phyloP scores from a whole-genome alignment of 2,888 invertebrate species.

The Copidosoma aretas region DNA sequence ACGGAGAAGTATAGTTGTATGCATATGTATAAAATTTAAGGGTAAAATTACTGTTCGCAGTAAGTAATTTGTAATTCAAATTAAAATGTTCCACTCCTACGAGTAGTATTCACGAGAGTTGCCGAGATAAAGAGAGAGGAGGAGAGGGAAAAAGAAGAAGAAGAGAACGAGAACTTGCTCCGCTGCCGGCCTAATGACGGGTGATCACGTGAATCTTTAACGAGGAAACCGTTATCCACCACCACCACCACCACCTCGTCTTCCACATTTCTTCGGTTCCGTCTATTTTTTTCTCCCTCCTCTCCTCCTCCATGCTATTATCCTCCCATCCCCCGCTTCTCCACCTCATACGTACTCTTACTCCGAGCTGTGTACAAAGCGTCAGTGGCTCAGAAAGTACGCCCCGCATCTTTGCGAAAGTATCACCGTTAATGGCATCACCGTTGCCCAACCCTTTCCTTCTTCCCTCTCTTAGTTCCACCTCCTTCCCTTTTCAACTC shows the following conservation, averaged over 20 bases:
- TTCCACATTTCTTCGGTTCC: neutral
- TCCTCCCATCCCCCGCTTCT: neutral
- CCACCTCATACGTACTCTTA: neutral
- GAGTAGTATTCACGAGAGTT: neutral
- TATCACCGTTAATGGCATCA: slow-evolving; percentile 50
- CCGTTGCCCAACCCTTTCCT: slow-evolving; percentile 42
- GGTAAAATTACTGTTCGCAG: slow-evolving; percentile 17
- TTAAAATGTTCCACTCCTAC: slow-evolving; percentile 19
- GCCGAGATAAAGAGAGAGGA: too few relatives aligned
- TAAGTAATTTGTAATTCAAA: slow-evolving; percentile 33
- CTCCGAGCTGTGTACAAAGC: neutral
- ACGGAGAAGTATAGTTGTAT: slow-evolving; percentile 8
- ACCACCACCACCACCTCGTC: slow-evolving; percentile 6
- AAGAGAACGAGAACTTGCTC: neutral
- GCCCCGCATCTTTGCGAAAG: slow-evolving; percentile 47
- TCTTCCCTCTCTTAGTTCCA: neutral
- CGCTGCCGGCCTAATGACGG: slow-evolving; percentile 14
- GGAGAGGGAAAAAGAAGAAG: too few relatives aligned
- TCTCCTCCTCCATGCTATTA: too few relatives aligned
- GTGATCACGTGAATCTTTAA: slow-evolving; percentile 30
- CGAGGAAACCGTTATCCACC: slow-evolving; percentile 23
- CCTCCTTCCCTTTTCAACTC: slow-evolving; percentile 6
- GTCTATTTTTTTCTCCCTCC: neutral
- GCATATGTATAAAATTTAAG: neutral
- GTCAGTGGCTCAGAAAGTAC: slow-evolving; percentile 29